Conservation (phyloP, 2,113 vertebrate genomes). For the Columba livia region DNA sequence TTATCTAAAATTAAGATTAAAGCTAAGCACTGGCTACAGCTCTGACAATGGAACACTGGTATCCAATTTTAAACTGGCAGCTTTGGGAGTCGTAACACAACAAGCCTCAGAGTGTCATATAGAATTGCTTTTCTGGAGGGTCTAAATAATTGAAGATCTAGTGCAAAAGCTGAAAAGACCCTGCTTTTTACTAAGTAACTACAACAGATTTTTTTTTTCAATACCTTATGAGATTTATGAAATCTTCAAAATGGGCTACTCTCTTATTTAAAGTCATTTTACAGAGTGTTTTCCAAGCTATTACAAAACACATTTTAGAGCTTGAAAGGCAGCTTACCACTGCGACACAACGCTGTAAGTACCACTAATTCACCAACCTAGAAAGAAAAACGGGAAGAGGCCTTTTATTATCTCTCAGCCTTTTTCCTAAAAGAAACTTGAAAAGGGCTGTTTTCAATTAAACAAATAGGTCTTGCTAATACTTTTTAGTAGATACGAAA, state of each 20-base stretch:
- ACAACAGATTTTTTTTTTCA: background rate
- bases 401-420: background rate
- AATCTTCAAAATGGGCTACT: background rate
- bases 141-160: background rate
- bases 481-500: background rate
- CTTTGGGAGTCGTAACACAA: background rate
- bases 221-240: background rate
- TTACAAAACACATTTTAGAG: background rate
- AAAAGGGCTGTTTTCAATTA: background rate
- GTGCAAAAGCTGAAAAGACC: background rate
- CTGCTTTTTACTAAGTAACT: background rate
- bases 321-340: background rate
- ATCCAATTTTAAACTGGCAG: background rate
- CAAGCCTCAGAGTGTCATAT: background rate
- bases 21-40: background rate
- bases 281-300: background rate
- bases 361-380: background rate
- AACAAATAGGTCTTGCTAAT: background rate
- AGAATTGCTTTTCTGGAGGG: background rate
- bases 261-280: background rate
- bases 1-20: constrained; percentile 1
- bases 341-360: background rate
- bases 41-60: background rate
- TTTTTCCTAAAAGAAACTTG: background rate
- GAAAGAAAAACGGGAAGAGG: background rate